Base-by-base conservation (phyloP, 2,797 vertebrate species). In the Squalus acanthias region DNA sequence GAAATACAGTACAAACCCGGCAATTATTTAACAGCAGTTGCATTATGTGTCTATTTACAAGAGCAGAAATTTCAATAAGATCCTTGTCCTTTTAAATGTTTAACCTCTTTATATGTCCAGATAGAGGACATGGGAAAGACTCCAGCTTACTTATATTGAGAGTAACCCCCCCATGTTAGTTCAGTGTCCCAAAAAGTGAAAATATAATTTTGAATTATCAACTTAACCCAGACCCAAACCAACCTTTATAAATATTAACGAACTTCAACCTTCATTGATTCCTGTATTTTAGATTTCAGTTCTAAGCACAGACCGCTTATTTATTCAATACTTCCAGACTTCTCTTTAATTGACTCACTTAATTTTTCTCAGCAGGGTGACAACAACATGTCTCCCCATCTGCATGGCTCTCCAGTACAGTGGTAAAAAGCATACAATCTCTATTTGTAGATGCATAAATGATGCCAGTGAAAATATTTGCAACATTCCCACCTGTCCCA, bases 271-370 rank as follows among this genome's bases (percentile, higher is more conserved):
- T 95, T 95, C 69, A 95, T 74, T 95, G 70, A 76, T 74, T 76
- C 29, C 94, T 95, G 70, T 95, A 72, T 53, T 76, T 95, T 76
- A 50, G 69, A 95, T 60, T 95, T 76, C 69, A 95, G 29, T 74
- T 95, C 24, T 74, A 29, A 15, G 70, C 53, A 74, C 46, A 74
- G 69, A 74, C 69, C 69, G 72, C 9, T 74, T 95, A 95, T 95
- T 72, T 95, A 74, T 95, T 95, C 70, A 57, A 74, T 95, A 95
- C 26, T 95, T 95, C 94, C 94, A 95, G 94, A 95, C 94, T 95
- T 57, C 46, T 76, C 69, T 74, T 95, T 95, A 95, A 95, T 95
- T 72, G 94, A 95, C 46, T 53, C 67, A 74, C 39, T 76, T 95
- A 69, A 91, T 95, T 95, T 95, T 95, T 60, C 50, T 76, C 70